These are phyloP conservation scores for Cotesia congregata DNA, from an alignment of 2,888 invertebrate species.

Conservation along the genomic window DNA sequence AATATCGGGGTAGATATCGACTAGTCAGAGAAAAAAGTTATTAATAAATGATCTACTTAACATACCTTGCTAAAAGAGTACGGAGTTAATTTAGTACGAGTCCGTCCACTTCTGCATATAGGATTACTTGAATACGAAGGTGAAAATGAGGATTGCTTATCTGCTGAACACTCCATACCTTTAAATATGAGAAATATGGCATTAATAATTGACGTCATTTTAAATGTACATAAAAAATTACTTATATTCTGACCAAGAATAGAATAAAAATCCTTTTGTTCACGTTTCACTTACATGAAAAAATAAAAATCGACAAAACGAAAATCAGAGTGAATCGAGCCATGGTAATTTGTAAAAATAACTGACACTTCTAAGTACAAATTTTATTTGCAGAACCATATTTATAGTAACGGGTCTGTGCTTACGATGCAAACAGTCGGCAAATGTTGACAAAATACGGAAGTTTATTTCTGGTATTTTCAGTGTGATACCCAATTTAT, in stretches of 20 bases:
- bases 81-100: not conserved
- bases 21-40: no score
- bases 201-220: not conserved
- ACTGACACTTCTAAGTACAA: not conserved
- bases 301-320: not conserved
- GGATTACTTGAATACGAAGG: not conserved
- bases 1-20: no score
- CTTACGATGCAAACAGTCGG: not conserved
- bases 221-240: not conserved
- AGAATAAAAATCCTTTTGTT: not conserved
- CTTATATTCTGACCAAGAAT: not conserved
- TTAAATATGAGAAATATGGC: not conserved
- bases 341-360: not conserved
- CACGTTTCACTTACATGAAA: not conserved
- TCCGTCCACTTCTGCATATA: not conserved
- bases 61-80: not conserved
- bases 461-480: not conserved
- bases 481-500: not conserved
- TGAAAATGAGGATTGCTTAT: not conserved
- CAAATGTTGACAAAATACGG: not conserved
- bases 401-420: not conserved
- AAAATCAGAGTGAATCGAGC: not conserved
- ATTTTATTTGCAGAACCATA: not conserved
- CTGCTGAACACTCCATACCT: not conserved
- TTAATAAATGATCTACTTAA: not conserved